Base-by-base conservation (phyloP, 2,113 vertebrate species). In the Garra rufa region DNA sequence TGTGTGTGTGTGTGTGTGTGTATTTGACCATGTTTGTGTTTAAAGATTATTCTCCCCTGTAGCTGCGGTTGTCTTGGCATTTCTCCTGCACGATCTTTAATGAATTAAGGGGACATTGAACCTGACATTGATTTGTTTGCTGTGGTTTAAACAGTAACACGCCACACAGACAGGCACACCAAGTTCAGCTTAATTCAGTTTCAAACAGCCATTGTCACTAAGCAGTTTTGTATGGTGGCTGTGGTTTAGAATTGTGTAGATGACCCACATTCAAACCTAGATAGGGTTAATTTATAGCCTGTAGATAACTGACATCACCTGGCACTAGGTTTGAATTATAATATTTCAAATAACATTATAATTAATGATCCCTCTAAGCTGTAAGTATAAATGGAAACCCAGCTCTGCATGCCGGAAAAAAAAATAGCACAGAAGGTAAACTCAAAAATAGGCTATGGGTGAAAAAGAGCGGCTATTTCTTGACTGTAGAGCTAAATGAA, bases 51-150 rank as follows among this genome's bases (percentile, higher is more conserved):
- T 50, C 41, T 48, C 26, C 61, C 43, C 43, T 67, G 59, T 81
- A 67, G 57, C 78, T 28, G 24, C 10, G 7, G 43, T 48, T 30
- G 43, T 80, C 26, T 80, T 80, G 78, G 59, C 78, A 80, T 80
- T 81, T 24, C 43, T 30, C 61, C 48, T 48, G 78, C 78, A 28
- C 26, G 30, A 50, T 67, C 59, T 65, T 81, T 81, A 81, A 67
- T 67, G 78, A 81, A 81, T 81, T 67, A 81, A 67, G 61, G 76
- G 59, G 26, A 81, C 61, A 67, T 46, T 80, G 77, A 80, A 67
- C 41, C 43, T 9, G 59, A 80, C 43, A 80, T 81, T 67, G 78
- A 81, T 81, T 48, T 65, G 78, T 67, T 67, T 48, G n/a, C 61
- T n/a, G 78, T 21, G 3, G 61, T 28, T 81, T 67, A 48, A 81